Base-by-base conservation (phyloP, 2,113 vertebrate genomes). In the Platysternon megacephalum region DNA sequence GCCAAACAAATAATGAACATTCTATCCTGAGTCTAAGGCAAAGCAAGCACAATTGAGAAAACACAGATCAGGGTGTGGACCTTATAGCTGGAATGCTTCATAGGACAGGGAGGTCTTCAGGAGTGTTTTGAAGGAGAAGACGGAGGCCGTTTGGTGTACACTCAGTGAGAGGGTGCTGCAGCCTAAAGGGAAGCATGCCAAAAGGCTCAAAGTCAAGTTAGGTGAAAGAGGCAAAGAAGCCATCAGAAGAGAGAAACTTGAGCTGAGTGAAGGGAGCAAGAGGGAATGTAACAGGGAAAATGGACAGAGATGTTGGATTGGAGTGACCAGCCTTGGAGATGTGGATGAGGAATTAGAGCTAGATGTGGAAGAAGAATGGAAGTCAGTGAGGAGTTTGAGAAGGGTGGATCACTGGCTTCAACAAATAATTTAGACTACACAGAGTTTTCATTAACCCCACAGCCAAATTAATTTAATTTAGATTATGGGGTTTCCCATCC, bases 61-160 rank as follows among this genome's bases (percentile, higher is more conserved):
- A 22, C 44, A n/a, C 56, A 29, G 80, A 22, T 3, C 26, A 39
- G 65, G n/a, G 7, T 1, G 2, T 0, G 1, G 39, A 12, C 6
- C 11, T 42, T 76, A 74, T 26, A 65, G 51, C 46, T 49, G 52
- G 19, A 76, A 76, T 21, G 3, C 76, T 53, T 24, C 28, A 2
- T 1, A 11, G 84, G 44, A 3, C 87, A 65, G 80, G 3, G 7
- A 16, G 32, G 61, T 19, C 61, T 68, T 68, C 61, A 68, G 61
- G 32, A 68, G 16, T n/a, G 16, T 68, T n/a, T n/a, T 68, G 61
- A n/a, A 65, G 32, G 32, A 65, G 29, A 35, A 65, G 61, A 19
- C 16, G 35, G 8, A n/a, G 61, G 12, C 53, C 52, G n/a, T 58
- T 48, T 3, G 7, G 3, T 22, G 55, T 76, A 26, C 72, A 26